phyloP scores from a whole-genome alignment of 2,113 vertebrate genomes.

The Dasyurus viverrinus region DNA sequence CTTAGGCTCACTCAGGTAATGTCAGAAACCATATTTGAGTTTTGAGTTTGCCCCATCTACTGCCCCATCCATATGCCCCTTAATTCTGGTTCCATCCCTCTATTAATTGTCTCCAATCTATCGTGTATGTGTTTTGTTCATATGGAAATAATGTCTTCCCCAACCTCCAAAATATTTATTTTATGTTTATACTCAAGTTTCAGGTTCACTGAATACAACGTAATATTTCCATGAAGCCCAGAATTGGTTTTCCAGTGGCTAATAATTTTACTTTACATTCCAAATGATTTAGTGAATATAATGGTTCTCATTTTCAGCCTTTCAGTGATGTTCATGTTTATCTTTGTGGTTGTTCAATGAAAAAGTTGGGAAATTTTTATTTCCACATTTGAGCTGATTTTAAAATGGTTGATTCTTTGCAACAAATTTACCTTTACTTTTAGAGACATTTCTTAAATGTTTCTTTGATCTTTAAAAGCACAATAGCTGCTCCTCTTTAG shows the following conservation, averaged over 20 bases:
- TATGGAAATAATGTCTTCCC: neutral
- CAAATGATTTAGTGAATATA: neutral
- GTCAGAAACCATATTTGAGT: neutral
- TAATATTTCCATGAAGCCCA: slow-evolving; percentile 42
- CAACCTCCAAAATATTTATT: neutral
- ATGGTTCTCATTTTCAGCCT: neutral
- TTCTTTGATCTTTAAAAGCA: neutral
- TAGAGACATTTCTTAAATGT: neutral
- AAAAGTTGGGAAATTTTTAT: neutral
- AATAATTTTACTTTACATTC: slow-evolving; percentile 13
- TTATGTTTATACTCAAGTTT: neutral
- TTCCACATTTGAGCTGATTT: slow-evolving; percentile 5
- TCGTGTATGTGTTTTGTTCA: neutral
- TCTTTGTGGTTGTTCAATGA: neutral
- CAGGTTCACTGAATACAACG: slow-evolving; percentile 62
- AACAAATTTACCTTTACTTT: slow-evolving; percentile 11
- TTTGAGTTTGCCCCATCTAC: neutral
- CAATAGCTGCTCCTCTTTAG: neutral
- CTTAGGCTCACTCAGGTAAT: neutral
- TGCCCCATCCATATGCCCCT: neutral
- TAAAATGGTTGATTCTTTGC: slow-evolving; percentile 1
- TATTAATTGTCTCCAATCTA: neutral
- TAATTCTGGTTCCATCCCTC: neutral
- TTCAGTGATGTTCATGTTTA: slow-evolving; percentile 20
- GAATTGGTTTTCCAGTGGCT: neutral